Evolutionary conservation across 2,888 invertebrate species (phyloP), one percentile per base, ranked within the genome.

Genomic region (Dendrolimus pini): DNA sequence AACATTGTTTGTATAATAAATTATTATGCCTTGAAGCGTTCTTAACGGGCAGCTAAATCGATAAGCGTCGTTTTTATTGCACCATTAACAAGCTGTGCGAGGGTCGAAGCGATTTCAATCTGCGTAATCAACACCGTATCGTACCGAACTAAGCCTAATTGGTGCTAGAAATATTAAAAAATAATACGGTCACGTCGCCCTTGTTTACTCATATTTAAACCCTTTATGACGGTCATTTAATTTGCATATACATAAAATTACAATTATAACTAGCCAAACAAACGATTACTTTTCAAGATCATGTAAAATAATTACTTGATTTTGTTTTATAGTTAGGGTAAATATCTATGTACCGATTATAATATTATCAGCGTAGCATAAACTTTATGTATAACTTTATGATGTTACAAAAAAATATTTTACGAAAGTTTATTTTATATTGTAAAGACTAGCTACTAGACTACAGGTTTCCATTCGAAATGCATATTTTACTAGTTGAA

Each of bases 21-120:
- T 86, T 82, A 83, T 83, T 79, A 81, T 82, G 80, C 80, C 85
- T 85, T 80, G 71, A 72, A 84, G 82, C 80, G 78, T 79, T 83
- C 82, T 86, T 83, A 83, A 83, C 82, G 79, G 83, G 77, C 77
- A 78, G 80, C 80, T 84, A 81, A 84, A 83, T 87, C 86, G 86
- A 88, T 88, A 87, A 85, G 84, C 80, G 82, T 79, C 82, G 80
- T 85, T 86, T 86, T 89, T 89, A 89, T 89, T 83, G 83, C 88
- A 84, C 83, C 85, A 89, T 89, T 89, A 88, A 86, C 83, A 78
- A 77, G 78, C 82, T 69, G 70, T 76, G 75, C 80, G 81, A 81
- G 85, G 81, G 83, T 81, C 77, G 77, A 78, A 77, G 73, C 78
- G 85, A 87, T 89, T 83, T 82, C 80, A 85, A 88, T 88, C 85